Base-by-base conservation (phyloP, 2,113 vertebrate species). In the Scomber scombrus region DNA sequence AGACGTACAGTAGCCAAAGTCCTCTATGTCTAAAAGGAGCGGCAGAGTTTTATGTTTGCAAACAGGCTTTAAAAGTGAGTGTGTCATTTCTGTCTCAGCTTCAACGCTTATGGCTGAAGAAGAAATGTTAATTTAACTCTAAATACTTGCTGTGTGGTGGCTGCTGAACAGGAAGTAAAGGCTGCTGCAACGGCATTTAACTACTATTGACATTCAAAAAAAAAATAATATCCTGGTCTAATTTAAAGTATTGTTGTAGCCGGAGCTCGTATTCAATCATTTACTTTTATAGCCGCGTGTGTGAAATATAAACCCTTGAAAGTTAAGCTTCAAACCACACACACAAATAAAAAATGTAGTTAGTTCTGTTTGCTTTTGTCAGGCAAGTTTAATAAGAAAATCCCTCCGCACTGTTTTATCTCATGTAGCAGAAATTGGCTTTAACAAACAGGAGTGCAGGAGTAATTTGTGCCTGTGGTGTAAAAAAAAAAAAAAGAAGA, bases 371-470 rank as follows among this genome's bases (percentile, higher is more conserved):
- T 78, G 54, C 8, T 34, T 70, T 80, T 70, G 43, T 67, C 5
- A 43, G 50, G 1, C 0, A 2, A 15, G 14, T 66, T 56, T 58
- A 61, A 71, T 60, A 47, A 60, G 57, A 56, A 79, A 86, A 60
- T n/a, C 54, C 74, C 9, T 52, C 64, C 23, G 7, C 12, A 9
- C 47, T 68, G 75, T 78, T 75, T 88, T 83, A 85, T 87, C 81
- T 87, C 19, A 0, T 57, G 5, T 45, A 82, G 45, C 87, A 88
- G 75, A 76, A 70, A 68, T 2, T 26, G 67, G 67, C 71, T 86
- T 66, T n/a, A 67, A 76, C 71, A 81, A 78, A 87, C 82, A 70
- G 5, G 14, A 75, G 54, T 18, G 73, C 34, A 11, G 61, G 45
- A 11, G 67, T 40, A 46, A 66, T 88, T 84, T 60, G 65, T 60